Evolutionary conservation across 1,140 invertebrate genomes (phyloP).

Genomic region (Caenorhabditis brenneri): DNA sequence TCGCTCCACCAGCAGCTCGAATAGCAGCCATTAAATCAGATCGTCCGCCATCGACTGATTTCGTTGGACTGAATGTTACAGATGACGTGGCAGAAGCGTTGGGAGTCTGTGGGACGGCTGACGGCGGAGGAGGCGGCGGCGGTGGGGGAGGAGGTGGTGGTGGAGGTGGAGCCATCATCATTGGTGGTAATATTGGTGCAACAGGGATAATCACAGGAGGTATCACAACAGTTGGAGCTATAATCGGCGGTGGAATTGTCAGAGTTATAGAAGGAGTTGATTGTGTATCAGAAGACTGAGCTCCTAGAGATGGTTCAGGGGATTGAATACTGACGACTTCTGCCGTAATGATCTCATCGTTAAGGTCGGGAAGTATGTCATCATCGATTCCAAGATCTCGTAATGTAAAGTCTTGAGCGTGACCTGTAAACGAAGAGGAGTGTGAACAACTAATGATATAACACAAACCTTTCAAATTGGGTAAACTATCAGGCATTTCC

Average conservation of each 20-base stretch:
- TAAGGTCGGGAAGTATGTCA: background rate
- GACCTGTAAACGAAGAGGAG: no score
- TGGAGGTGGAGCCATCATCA: conserved; percentile 26
- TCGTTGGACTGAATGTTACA: conserved; percentile 19
- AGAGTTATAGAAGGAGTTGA: background rate
- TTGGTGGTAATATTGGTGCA: no score
- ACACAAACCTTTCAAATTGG: conserved; percentile 14
- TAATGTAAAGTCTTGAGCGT: conserved; percentile 7
- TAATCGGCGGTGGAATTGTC: background rate
- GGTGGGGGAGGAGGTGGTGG: conserved; percentile 40
- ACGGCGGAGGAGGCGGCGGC: conserved; percentile 32
- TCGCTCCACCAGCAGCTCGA: conserved; percentile 42
- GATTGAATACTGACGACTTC: background rate
- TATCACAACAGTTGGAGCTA: background rate
- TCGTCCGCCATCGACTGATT: background rate
- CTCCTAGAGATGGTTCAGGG: background rate
- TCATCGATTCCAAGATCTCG: conserved; percentile 2
- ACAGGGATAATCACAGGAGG: background rate
- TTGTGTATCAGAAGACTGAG: background rate
- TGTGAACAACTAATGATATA: background rate
- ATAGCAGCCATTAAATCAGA: conserved; percentile 49
- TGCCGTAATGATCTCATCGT: background rate
- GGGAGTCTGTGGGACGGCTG: background rate
- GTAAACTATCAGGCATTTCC: background rate
- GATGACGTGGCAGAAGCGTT: background rate